Base-by-base conservation (phyloP, 1,140 invertebrate species). In the Marisa cornuarietis region DNA sequence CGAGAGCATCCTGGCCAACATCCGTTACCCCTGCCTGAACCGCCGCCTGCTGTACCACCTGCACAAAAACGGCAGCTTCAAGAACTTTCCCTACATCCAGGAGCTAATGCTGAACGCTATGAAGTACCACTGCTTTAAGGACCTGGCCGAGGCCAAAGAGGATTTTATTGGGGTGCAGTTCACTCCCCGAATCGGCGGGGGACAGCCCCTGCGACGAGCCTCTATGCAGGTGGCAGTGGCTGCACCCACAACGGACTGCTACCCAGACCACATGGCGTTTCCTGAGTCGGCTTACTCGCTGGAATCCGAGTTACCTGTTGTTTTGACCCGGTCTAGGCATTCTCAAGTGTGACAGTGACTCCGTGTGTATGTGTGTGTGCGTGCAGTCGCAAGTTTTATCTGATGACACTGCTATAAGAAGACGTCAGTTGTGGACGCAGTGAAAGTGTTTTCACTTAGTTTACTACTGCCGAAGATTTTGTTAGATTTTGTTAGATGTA, bases 61-160 rank as follows among this genome's bases (percentile, higher is more conserved):
- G 74, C 84, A 88, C 69, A 88, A 88, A 79, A 88, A 88, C 75
- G 84, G 85, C 72, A 86, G 86, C 74, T 89, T 89, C 81, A 87
- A 87, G 82, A 89, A 89, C 79, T 89, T 89, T 82, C 88, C 88
- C 1, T 82, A 83, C 66, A 85, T 89, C 9, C 87, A 88, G 79
- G 86, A 84, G 26, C 84, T 88, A 18, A 84, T 89, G 26, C 83
- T 87, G 71, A 83, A 84, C 66, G 88, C 88, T 54, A 83, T 89
- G 4, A 84, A 83, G 65, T 89, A 86, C 80, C 88, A 89, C 66
- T 87, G 87, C 81, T 89, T 88, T 76, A 88, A 87, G 71, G 88
- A 89, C 73, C 78, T 88, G n/a, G 85, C 88, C 0, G 88, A 89
- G 69, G 87, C 88, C 0, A 84, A 83, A 73, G 82, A 83, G 20